A percentile compares a stretch with the other conserved stretches of the same genome.
Evolutionary conservation across 1,140 invertebrate species (phyloP).

Genomic region (Bombus waltoni): DNA sequence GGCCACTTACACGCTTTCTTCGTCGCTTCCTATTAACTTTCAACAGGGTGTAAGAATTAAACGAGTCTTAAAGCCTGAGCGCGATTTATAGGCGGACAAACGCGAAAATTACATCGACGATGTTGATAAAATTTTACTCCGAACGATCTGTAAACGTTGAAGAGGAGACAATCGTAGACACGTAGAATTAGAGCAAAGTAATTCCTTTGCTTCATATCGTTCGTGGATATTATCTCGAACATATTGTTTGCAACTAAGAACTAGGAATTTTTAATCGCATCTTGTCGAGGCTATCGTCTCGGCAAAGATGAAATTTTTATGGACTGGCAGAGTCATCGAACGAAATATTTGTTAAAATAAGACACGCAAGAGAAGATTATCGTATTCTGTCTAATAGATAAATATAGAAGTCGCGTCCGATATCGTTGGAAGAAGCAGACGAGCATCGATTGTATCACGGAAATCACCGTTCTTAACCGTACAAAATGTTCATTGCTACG

Average conservation of each 20-base stretch:
- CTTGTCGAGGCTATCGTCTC: neutral
- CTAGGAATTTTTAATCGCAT: neutral
- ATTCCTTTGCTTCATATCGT: neutral
- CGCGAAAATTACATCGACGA: slow-evolving; percentile 15
- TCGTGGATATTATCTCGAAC: neutral
- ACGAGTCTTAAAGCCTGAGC: slow-evolving; percentile 36
- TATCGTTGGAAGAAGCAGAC: neutral
- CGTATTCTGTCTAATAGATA: neutral
- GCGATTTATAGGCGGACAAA: slow-evolving; percentile 49
- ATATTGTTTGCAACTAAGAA: neutral
- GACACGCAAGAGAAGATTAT: neutral
- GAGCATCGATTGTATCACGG: neutral
- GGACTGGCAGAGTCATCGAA: neutral
- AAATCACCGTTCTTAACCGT: neutral
- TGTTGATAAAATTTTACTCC: neutral
- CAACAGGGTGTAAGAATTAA: slow-evolving; percentile 69
- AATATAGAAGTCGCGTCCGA: neutral
- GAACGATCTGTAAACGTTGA: neutral
- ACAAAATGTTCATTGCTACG: neutral
- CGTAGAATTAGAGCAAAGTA: neutral
- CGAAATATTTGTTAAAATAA: neutral
- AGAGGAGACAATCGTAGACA: neutral
- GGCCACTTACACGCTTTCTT: slow-evolving; percentile 47
- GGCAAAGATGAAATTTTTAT: neutral
- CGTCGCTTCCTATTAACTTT: slow-evolving; percentile 70